These are phyloP conservation scores for Notodonta ziczac DNA, from an alignment of 2,888 invertebrate genomes.

Conservation along the genomic window DNA sequence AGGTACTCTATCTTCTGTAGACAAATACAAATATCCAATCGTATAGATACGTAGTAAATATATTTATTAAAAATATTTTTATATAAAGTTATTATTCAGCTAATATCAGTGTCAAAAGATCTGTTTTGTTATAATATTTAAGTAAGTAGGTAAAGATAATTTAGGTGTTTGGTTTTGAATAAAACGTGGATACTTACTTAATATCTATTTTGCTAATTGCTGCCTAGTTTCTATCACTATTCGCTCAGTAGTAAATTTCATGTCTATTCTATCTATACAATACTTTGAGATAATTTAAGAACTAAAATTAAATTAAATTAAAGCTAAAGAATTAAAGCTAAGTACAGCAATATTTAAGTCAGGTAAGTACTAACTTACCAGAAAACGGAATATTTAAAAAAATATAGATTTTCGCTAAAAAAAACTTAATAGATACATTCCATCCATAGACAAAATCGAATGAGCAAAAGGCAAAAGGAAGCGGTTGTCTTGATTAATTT, in stretches of 20 bases:
- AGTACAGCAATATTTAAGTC: too few relatives aligned
- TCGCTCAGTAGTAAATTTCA: constrained; percentile 12
- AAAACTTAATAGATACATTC: background rate
- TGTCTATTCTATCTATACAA: background rate
- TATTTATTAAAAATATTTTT: constrained; percentile 21
- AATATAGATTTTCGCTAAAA: too few relatives aligned
- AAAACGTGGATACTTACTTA: constrained; percentile 26
- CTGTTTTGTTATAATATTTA: constrained; percentile 39
- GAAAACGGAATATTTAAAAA: too few relatives aligned
- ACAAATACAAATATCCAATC: constrained; percentile 12
- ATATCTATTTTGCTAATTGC: constrained; percentile 37
- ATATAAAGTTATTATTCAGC: background rate
- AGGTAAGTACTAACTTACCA: too few relatives aligned
- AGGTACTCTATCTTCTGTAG: constrained; percentile 22
- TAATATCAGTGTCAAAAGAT: constrained; percentile 40
- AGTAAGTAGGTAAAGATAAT: constrained; percentile 11
- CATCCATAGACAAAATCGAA: constrained; percentile 1
- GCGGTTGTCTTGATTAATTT: background rate
- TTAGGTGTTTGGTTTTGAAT: constrained; percentile 43
- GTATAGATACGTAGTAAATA: constrained; percentile 9
- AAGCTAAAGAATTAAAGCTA: too few relatives aligned
- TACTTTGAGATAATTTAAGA: too few relatives aligned
- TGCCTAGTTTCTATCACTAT: constrained; percentile 30
- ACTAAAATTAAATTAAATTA: too few relatives aligned
- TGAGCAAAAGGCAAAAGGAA: too few relatives aligned